Evolutionary conservation across 2,888 invertebrate species (phyloP).

Genomic region (Morinoia aosen): DNA sequence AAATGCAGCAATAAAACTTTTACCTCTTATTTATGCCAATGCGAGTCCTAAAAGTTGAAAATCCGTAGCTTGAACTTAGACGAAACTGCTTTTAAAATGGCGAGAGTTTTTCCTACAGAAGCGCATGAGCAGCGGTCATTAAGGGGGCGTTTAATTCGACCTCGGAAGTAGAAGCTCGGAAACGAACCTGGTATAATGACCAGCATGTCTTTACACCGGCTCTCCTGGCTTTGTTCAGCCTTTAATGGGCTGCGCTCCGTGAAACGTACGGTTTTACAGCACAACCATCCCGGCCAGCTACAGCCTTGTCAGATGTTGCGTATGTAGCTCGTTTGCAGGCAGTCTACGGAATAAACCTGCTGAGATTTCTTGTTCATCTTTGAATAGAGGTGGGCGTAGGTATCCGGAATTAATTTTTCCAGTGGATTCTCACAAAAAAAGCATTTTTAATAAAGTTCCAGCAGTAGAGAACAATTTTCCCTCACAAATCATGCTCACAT

Average conservation of each 20-base stretch:
- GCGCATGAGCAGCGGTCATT: neutral
- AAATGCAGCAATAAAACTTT: neutral
- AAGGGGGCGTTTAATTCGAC: neutral
- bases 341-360: neutral
- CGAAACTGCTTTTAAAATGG: neutral
- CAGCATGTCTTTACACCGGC: neutral
- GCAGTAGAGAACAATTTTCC: no score
- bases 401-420: no score
- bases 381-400: no score
- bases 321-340: neutral
- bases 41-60: neutral
- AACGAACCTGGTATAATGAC: neutral
- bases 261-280: neutral
- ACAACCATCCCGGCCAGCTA: neutral
- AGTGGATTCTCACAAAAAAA: no score
- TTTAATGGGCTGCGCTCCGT: neutral
- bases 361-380: neutral
- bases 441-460: no score
- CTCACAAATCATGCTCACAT: no score
- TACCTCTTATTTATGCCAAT: neutral
- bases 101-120: neutral
- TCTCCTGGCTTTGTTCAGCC: neutral
- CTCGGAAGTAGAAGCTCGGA: neutral
- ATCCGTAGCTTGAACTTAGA: neutral
- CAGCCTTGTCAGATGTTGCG: neutral